A percentile compares a stretch with the other conserved stretches of the same genome.
These are phyloP conservation scores for Mycalesis mineus DNA, from an alignment of 2,888 invertebrate genomes.

Conservation along the genomic window DNA sequence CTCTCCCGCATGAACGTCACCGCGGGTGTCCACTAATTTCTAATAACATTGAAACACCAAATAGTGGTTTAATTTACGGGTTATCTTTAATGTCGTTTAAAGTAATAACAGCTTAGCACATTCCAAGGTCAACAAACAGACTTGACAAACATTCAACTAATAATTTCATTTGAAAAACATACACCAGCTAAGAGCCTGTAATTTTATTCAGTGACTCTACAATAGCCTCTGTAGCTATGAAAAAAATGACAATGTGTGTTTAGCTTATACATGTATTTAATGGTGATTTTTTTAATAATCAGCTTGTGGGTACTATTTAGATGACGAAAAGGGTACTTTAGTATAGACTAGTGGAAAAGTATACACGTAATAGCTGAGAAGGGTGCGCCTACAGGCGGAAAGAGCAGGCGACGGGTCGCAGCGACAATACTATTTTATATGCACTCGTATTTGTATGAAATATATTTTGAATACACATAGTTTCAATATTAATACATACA, in stretches of 20 bases:
- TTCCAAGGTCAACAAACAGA: background rate
- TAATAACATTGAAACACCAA: too few relatives aligned
- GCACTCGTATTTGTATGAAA: too few relatives aligned
- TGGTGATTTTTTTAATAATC: conserved; percentile 39
- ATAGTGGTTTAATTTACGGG: too few relatives aligned
- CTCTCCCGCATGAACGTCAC: too few relatives aligned
- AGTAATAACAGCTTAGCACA: background rate
- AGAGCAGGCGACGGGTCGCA: too few relatives aligned
- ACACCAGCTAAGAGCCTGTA: conserved; percentile 30
- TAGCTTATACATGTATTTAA: conserved; percentile 34
- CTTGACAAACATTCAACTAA: conserved; percentile 8
- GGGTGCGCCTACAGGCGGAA: too few relatives aligned
- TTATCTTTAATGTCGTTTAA: too few relatives aligned
- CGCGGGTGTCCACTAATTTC: too few relatives aligned
- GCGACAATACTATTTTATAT: too few relatives aligned
- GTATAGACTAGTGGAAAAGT: background rate
- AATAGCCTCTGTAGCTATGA: conserved; percentile 14
- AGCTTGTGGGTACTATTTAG: conserved; percentile 43
- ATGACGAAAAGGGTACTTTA: conserved; percentile 23
- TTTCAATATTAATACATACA: too few relatives aligned
- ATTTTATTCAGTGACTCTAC: conserved; percentile 47
- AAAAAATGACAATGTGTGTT: conserved; percentile 34
- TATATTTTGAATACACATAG: too few relatives aligned
- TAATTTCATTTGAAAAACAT: conserved; percentile 21
- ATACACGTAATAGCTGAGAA: too few relatives aligned